Percentiles rank a stretch among this genome's conserved stretches.
phyloP scores from a whole-genome alignment of 2,797 vertebrate genomes.

The Garrulus glandarius region DNA sequence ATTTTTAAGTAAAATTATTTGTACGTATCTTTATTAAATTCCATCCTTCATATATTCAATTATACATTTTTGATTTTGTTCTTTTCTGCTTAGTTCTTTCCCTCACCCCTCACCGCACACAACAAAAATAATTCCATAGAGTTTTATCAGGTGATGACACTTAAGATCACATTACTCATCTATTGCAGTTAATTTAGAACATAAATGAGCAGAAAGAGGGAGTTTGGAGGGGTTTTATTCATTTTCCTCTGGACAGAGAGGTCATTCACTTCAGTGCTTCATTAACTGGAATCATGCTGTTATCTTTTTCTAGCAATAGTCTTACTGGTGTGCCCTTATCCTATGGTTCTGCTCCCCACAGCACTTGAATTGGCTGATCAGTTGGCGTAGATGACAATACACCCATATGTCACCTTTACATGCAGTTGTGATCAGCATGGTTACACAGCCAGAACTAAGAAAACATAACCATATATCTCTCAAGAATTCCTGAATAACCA shows the following conservation, averaged over 20 bases:
- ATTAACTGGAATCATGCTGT: not conserved
- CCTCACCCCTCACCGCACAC: not conserved
- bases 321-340: not conserved
- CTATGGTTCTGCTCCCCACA: not conserved
- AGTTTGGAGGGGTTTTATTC: rapidly evolving
- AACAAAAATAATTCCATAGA: not conserved
- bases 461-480: not conserved
- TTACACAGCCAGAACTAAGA: not conserved
- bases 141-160: not conserved
- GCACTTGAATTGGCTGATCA: rapidly evolving
- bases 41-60: not conserved
- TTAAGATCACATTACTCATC: not conserved
- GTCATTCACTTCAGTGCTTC: not conserved
- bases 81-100: not conserved
- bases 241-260: not conserved
- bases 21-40: not conserved
- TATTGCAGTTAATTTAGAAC: not conserved
- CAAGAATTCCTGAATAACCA: not conserved
- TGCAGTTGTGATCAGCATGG: rapidly evolving
- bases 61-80: not conserved
- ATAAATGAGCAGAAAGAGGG: not conserved
- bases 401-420: rapidly evolving
- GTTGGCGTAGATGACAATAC: rapidly evolving
- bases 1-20: not conserved
- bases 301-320: not conserved